Percentiles rank a stretch among this genome's conserved stretches.
phyloP scores from a whole-genome alignment of 2,888 invertebrate species.

The Aporophyla nigra region DNA sequence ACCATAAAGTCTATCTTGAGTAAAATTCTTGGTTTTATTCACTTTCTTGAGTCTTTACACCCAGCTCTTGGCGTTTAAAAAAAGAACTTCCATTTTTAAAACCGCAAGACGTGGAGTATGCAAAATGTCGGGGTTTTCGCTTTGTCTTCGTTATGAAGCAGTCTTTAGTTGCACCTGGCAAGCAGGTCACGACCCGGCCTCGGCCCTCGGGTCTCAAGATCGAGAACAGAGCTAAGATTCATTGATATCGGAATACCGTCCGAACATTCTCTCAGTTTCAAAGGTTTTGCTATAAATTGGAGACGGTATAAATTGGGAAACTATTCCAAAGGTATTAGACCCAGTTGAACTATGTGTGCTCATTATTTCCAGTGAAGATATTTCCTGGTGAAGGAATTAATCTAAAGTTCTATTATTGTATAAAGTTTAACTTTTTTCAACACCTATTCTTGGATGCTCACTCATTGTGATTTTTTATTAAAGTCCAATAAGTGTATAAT shows the following conservation, averaged over 20 bases:
- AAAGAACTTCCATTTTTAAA: slow-evolving; percentile 25
- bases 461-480: neutral
- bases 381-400: slow-evolving; percentile 32
- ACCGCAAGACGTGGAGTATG: slow-evolving; percentile 1
- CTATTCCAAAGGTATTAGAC: slow-evolving; percentile 60
- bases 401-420: slow-evolving; percentile 14
- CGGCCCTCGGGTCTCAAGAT: slow-evolving; percentile 71
- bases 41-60: slow-evolving; percentile 5
- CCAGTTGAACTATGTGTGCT: slow-evolving; percentile 49
- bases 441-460: neutral
- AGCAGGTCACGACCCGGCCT: slow-evolving; percentile 77
- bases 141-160: slow-evolving; percentile 52
- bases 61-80: neutral
- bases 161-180: slow-evolving; percentile 75
- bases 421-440: neutral
- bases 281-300: slow-evolving; percentile 68
- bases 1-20: slow-evolving; percentile 35
- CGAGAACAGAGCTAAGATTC: slow-evolving; percentile 72
- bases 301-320: slow-evolving; percentile 62
- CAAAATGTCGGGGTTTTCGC: slow-evolving; percentile 14
- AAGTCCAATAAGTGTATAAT: neutral
- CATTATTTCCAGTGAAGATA: slow-evolving; percentile 36
- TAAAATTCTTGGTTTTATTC: slow-evolving; percentile 37
- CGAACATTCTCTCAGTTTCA: slow-evolving; percentile 68
- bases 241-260: slow-evolving; percentile 75